Conservation (phyloP, 2,888 invertebrate species). For the Allophyes oxyacanthae region DNA sequence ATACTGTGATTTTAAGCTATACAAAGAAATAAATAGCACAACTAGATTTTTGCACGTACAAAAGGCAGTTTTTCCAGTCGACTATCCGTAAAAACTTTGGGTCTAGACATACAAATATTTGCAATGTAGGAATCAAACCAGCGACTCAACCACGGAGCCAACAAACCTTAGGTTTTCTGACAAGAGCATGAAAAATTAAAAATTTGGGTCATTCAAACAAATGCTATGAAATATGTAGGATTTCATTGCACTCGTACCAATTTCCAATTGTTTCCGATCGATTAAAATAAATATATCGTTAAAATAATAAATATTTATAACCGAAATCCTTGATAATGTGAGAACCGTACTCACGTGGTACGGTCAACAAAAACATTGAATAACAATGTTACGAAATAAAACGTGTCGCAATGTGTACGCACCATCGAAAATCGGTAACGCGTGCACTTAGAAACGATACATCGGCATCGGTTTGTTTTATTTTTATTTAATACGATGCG, state of each 20-base stretch:
- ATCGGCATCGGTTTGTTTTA: constrained; percentile 7
- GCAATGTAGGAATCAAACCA: no score
- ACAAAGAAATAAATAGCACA: no score
- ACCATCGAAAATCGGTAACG: constrained; percentile 34
- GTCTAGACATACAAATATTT: no score
- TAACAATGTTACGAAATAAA: constrained; percentile 34
- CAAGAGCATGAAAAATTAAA: constrained; percentile 27
- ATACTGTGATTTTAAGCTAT: neutral
- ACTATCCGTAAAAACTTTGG: no score
- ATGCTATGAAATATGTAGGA: neutral
- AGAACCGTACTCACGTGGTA: constrained; percentile 22
- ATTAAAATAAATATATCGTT: constrained; percentile 23
- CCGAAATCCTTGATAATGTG: constrained; percentile 41
- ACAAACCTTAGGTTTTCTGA: neutral
- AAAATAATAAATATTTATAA: constrained; percentile 29
- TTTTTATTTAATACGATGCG: constrained; percentile 23
- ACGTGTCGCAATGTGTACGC: constrained; percentile 28
- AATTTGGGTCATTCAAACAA: constrained; percentile 6
- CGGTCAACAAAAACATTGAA: constrained; percentile 29
- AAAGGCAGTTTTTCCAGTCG: no score
- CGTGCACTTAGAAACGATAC: constrained; percentile 33
- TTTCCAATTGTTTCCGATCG: constrained; percentile 46
- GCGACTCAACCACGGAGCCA: no score
- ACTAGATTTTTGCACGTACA: no score
- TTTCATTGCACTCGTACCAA: constrained; percentile 23